These are phyloP conservation scores for Arnoldichthys spilopterus DNA, from an alignment of 2,797 vertebrate genomes.

Conservation along the genomic window DNA sequence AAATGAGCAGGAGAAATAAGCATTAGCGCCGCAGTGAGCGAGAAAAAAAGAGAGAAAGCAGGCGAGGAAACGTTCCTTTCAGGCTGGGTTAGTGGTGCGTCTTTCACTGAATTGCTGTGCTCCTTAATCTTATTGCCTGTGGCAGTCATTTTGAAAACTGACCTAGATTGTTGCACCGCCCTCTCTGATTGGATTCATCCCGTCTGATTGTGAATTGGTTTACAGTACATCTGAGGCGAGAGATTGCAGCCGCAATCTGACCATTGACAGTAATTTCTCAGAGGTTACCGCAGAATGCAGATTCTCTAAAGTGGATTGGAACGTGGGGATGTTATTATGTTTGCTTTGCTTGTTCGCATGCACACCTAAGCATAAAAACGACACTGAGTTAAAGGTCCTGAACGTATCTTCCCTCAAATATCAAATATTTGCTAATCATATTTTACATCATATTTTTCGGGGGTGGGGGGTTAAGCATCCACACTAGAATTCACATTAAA, in stretches of 20 bases:
- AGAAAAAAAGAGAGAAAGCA: conserved; percentile 40
- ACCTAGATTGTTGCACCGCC: conserved; percentile 72
- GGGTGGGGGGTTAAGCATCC: no score
- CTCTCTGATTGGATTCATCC: conserved; percentile 75
- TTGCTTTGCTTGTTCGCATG: conserved; percentile 31
- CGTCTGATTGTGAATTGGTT: conserved; percentile 75
- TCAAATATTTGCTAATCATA: no score
- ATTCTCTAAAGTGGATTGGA: conserved; percentile 48
- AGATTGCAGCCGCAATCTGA: conserved; percentile 69
- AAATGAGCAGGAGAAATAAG: conserved; percentile 54
- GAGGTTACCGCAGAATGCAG: conserved; percentile 44
- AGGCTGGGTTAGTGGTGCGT: conserved; percentile 67
- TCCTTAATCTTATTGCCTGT: conserved; percentile 75
- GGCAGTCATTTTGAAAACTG: conserved; percentile 76
- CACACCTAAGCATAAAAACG: conserved; percentile 31
- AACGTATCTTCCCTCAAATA: conserved; percentile 21
- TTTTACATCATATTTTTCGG: no score
- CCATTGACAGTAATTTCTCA: conserved; percentile 61
- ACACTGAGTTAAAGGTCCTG: conserved; percentile 27
- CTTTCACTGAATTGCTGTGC: conserved; percentile 59
- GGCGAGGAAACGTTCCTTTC: conserved; percentile 61
- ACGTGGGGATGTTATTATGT: conserved; percentile 17
- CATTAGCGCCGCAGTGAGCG: conserved; percentile 47
- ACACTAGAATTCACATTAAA: no score
- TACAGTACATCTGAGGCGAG: conserved; percentile 66